phyloP scores from a whole-genome alignment of 2,113 vertebrate genomes.

The Chionis minor region DNA sequence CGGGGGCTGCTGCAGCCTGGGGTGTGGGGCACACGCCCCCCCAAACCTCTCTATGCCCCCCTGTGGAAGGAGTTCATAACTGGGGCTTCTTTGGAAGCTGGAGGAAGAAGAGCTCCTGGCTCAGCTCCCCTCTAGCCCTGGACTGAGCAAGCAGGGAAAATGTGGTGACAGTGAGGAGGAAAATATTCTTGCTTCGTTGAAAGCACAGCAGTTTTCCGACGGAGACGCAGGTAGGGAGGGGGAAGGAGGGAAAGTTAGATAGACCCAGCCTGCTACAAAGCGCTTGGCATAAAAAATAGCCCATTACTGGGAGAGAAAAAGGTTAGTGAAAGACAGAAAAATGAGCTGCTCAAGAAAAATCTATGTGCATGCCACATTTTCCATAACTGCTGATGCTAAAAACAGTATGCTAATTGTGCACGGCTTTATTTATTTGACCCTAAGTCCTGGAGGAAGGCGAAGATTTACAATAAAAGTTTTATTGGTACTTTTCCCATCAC shows the following conservation, averaged over 20 bases:
- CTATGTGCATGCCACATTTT: not conserved
- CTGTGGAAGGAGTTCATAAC: not conserved
- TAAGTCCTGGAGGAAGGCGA: not conserved
- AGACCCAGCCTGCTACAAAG: not conserved
- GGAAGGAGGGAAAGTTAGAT: not conserved
- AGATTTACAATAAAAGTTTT: conserved; percentile 39
- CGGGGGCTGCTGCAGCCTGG: not conserved
- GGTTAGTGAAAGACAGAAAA: conserved; percentile 22
- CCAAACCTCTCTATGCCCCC: not conserved
- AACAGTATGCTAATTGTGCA: conserved; percentile 6
- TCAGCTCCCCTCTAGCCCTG: not conserved
- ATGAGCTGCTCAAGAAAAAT: not conserved
- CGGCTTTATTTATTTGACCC: conserved; percentile 21
- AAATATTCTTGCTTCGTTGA: not conserved
- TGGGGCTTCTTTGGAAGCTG: not conserved
- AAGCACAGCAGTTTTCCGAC: not conserved
- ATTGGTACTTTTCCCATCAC: conserved; percentile 34
- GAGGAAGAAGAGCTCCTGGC: not conserved
- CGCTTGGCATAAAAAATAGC: not conserved
- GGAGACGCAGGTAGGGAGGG: not conserved
- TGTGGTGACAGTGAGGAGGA: not conserved
- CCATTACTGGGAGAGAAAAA: not conserved
- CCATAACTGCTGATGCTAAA: conserved; percentile 44
- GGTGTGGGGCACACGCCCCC: fast-evolving
- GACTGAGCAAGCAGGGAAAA: not conserved